phyloP scores from a whole-genome alignment of 2,888 invertebrate genomes.

The Electrophaes corylata region DNA sequence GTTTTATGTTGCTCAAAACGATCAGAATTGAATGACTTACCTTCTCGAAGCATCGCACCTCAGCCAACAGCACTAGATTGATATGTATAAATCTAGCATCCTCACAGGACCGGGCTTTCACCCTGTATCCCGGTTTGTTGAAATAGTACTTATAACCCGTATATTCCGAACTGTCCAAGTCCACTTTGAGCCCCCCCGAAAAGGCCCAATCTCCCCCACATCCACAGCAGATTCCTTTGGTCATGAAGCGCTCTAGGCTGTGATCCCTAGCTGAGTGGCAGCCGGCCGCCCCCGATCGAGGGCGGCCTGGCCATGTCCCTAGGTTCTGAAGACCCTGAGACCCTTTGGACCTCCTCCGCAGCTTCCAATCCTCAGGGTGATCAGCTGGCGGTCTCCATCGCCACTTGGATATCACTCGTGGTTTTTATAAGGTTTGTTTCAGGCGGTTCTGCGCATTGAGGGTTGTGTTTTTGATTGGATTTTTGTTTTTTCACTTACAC shows the following conservation, averaged over 20 bases:
- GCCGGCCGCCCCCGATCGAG: conserved; percentile 69
- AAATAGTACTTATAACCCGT: conserved; percentile 78
- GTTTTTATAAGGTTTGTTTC: conserved; percentile 55
- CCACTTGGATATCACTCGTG: conserved; percentile 83
- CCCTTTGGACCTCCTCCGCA: conserved; percentile 67
- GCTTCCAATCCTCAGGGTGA: conserved; percentile 77
- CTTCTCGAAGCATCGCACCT: conserved; percentile 87
- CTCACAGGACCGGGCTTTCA: conserved; percentile 77
- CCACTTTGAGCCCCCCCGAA: conserved; percentile 72
- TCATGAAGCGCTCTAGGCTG: conserved; percentile 64
- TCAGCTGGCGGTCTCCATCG: conserved; percentile 77
- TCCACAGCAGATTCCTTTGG: conserved; percentile 73
- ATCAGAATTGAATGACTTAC: no score
- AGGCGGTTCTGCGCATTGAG: conserved; percentile 54
- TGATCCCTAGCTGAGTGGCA: conserved; percentile 3
- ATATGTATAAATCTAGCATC: conserved; percentile 87
- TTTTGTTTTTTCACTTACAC: conserved; percentile 22
- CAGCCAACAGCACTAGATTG: conserved; percentile 85
- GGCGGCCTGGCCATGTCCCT: conserved; percentile 81
- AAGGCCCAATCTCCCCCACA: conserved; percentile 78
- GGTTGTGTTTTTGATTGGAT: conserved; percentile 22
- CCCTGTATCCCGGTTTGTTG: conserved; percentile 69
- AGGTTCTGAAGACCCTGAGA: conserved; percentile 52
- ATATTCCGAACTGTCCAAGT: conserved; percentile 77
- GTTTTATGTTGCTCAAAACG: no score